Conservation (phyloP, 2,888 invertebrate genomes). For the Macroteleia sp. region DNA sequence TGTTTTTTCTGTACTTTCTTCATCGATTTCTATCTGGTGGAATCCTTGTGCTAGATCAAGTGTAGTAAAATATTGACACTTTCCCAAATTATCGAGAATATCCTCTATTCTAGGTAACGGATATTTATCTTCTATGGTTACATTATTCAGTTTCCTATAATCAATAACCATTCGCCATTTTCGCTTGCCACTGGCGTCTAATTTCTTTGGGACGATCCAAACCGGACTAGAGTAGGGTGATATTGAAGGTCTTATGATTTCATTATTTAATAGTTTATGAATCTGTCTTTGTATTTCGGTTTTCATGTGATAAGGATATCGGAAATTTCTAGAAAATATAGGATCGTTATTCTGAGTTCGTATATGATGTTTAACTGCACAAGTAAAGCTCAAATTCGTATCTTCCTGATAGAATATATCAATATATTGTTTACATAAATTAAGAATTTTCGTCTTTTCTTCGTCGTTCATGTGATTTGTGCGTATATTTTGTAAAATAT, state of each 20-base stretch:
- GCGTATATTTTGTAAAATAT: slow-evolving; percentile 6
- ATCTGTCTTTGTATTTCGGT: slow-evolving; percentile 8
- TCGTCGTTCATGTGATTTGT: slow-evolving; percentile 7
- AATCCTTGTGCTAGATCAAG: slow-evolving; percentile 12
- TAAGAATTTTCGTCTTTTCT: slow-evolving; percentile 1
- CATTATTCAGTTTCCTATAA: slow-evolving; percentile 18
- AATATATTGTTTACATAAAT: slow-evolving; percentile 6
- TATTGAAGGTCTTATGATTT: slow-evolving; percentile 11
- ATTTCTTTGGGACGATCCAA: too few species aligned
- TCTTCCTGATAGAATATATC: slow-evolving; percentile 13
- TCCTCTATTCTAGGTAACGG: too few species aligned
- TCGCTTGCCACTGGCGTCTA: slow-evolving; percentile 11
- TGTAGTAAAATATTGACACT: slow-evolving; percentile 4
- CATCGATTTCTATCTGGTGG: too few species aligned
- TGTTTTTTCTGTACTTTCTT: slow-evolving; percentile 6
- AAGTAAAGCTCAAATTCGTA: slow-evolving; percentile 5
- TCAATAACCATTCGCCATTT: slow-evolving; percentile 25
- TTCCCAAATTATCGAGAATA: too few species aligned
- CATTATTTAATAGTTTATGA: slow-evolving; percentile 11
- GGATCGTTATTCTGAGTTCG: too few species aligned
- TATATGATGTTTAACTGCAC: slow-evolving; percentile 6
- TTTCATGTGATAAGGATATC: slow-evolving; percentile 15
- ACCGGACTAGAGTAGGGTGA: slow-evolving; percentile 17
- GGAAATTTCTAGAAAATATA: slow-evolving; percentile 8
- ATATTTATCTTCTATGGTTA: slow-evolving; percentile 13